These are phyloP conservation scores for Hesperophylax magnus DNA, from an alignment of 1,140 invertebrate genomes.

Conservation along the genomic window DNA sequence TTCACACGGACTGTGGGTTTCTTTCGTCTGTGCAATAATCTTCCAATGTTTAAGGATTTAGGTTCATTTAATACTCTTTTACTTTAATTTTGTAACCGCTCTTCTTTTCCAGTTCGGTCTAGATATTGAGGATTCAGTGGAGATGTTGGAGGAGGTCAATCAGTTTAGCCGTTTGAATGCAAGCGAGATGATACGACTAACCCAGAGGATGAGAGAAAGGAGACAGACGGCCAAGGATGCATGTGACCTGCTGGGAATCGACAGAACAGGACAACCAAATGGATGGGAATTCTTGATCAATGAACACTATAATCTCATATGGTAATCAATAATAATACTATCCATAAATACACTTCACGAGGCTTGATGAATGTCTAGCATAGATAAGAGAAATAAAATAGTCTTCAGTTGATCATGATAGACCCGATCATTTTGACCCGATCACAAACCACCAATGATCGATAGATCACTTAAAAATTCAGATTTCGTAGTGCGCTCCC, in stretches of 20 bases:
- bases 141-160: neutral
- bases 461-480: no score
- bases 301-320: constrained; percentile 82
- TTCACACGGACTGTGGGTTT: no score
- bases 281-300: constrained; percentile 89
- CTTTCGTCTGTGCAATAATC: no score
- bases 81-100: no score
- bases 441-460: no score
- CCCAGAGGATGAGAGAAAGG: constrained; percentile 32
- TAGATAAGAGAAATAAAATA: no score
- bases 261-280: constrained; percentile 59
- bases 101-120: neutral
- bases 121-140: neutral
- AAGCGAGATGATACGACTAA: constrained; percentile 33
- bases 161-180: constrained; percentile 11
- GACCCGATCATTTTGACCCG: no score
- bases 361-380: no score
- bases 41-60: no score
- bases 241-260: constrained; percentile 11
- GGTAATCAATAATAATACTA: constrained; percentile 61
- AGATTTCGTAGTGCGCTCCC: no score
- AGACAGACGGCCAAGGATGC: constrained; percentile 30
- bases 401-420: no score
- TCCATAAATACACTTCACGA: constrained; percentile 53
- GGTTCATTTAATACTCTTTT: no score